Percentiles rank a stretch among this genome's conserved stretches.
phyloP scores from a whole-genome alignment of 2,113 vertebrate species.

The Esox niger region DNA sequence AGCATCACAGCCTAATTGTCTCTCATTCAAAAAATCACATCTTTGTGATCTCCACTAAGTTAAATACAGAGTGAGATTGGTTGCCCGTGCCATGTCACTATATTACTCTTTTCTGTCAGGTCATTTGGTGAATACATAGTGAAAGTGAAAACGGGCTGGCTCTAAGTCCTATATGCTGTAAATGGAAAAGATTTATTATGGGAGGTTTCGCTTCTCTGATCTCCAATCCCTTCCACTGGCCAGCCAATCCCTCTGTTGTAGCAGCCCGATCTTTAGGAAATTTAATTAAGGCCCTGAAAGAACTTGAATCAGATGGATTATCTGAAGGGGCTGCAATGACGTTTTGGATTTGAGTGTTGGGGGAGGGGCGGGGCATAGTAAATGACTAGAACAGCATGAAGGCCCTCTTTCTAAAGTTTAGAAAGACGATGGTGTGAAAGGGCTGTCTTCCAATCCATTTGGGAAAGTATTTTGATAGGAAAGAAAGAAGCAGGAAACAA shows the following conservation, averaged over 20 bases:
- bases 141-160: slow-evolving; percentile 31
- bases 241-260: slow-evolving; percentile 45
- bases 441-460: slow-evolving; percentile 36
- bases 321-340: slow-evolving; percentile 32
- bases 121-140: slow-evolving; percentile 43
- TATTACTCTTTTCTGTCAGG: slow-evolving; percentile 41
- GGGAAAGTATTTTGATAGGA: not conserved
- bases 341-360: slow-evolving; percentile 34
- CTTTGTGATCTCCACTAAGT: slow-evolving; percentile 49
- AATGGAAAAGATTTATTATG: slow-evolving; percentile 61
- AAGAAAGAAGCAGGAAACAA: not conserved
- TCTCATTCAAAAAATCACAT: slow-evolving; percentile 65
- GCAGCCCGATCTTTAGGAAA: slow-evolving; percentile 51
- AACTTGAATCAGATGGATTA: slow-evolving; percentile 63
- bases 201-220: slow-evolving; percentile 60
- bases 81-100: slow-evolving; percentile 34
- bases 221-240: slow-evolving; percentile 52
- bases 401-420: slow-evolving; percentile 23
- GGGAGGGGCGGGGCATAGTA: slow-evolving; percentile 27
- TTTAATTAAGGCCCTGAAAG: slow-evolving; percentile 61
- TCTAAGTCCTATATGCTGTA: slow-evolving; percentile 26
- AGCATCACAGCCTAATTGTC: slow-evolving; percentile 59
- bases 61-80: slow-evolving; percentile 51
- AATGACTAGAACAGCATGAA: slow-evolving; percentile 29
- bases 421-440: slow-evolving; percentile 26